These are phyloP conservation scores for Hirundichthys speculiger DNA, from an alignment of 2,113 vertebrate species.

Conservation along the genomic window DNA sequence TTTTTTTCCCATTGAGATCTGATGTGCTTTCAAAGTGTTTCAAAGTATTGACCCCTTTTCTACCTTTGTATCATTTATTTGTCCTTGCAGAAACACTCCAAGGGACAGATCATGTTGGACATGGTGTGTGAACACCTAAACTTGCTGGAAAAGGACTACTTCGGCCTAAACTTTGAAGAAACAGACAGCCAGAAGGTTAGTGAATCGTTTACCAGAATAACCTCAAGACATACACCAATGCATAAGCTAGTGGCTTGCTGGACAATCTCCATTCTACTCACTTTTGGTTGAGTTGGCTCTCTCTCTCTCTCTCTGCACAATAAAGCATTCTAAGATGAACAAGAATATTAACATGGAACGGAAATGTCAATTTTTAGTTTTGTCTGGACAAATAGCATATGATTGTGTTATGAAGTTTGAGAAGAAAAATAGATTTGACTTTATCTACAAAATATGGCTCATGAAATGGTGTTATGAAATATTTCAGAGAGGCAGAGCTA, in stretches of 20 bases:
- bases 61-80: constrained; percentile 22
- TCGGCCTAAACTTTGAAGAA: constrained; percentile 93
- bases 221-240: not conserved
- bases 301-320: not conserved
- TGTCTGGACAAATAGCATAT: constrained; percentile 22
- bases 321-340: constrained; percentile 37
- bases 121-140: constrained; percentile 96
- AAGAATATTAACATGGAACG: constrained; percentile 13
- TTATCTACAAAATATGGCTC: constrained; percentile 18
- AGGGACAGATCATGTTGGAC: constrained; percentile 92
- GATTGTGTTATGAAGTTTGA: constrained; percentile 21
- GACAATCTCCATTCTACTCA: constrained; percentile 49
- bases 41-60: not conserved
- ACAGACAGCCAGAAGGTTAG: constrained; percentile 96
- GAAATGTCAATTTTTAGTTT: constrained; percentile 16
- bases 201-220: constrained; percentile 11
- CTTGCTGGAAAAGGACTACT: constrained; percentile 98
- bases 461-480: constrained; percentile 13
- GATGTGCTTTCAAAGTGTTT: too few relatives aligned
- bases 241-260: constrained; percentile 16
- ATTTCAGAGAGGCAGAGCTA: constrained; percentile 20
- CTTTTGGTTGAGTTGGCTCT: constrained; percentile 5
- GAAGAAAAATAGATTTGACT: constrained; percentile 9
- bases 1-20: too few relatives aligned
- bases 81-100: constrained; percentile 88